phyloP scores from a whole-genome alignment of 2,113 vertebrate genomes.

The Suncus etruscus region DNA sequence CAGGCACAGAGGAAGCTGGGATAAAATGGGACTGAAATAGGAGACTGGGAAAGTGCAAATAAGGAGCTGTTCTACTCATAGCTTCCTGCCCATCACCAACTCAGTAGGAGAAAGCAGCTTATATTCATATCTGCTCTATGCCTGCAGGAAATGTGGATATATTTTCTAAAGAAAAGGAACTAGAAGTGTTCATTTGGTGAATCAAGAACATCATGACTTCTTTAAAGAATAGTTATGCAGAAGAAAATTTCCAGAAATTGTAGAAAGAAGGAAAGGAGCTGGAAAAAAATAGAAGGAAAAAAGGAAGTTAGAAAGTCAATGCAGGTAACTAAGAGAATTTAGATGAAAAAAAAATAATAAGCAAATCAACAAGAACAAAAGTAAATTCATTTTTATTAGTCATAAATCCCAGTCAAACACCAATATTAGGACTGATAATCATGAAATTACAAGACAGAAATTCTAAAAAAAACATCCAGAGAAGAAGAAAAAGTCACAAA shows the following conservation, averaged over 20 bases:
- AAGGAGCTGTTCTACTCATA: neutral
- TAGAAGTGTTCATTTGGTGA: neutral
- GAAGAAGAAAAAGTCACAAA: neutral
- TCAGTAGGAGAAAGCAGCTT: neutral
- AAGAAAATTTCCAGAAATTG: neutral
- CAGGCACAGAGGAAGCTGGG: neutral
- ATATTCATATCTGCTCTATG: neutral
- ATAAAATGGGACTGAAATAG: neutral
- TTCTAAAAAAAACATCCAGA: neutral
- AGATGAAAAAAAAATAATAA: too few species aligned
- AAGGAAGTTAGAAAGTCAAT: neutral
- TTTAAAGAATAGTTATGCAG: neutral
- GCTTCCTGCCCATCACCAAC: neutral
- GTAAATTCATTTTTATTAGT: neutral
- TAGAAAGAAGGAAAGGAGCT: neutral
- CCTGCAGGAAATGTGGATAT: neutral
- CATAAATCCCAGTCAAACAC: neutral
- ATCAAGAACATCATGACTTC: neutral
- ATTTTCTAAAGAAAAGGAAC: neutral
- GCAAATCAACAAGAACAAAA: neutral
- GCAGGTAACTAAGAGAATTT: neutral
- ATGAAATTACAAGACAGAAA: slow-evolving; percentile 14
- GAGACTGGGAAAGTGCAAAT: neutral
- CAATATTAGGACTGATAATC: neutral
- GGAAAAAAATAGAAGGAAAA: neutral